Base-by-base conservation (phyloP, 2,888 invertebrate genomes). In the Aspidiotus destructor region DNA sequence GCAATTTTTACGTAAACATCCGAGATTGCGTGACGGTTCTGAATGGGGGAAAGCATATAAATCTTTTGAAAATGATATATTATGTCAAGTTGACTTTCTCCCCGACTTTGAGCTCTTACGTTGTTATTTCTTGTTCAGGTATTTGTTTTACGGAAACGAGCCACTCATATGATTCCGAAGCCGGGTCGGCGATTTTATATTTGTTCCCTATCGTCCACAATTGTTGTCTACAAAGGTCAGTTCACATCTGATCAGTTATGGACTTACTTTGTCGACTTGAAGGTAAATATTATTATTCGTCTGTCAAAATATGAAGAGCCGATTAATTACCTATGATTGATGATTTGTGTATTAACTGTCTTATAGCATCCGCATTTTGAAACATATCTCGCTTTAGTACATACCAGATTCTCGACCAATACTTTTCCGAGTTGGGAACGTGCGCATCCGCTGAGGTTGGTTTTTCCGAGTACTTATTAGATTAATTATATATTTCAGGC, bases 371-470 rank as follows among this genome's bases (percentile, higher is more conserved):
- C 89, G 1, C 83, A 85, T 73, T 99, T 90, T 80, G 89, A 93
- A 75, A 94, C 96, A 3, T 96, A 98, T 79, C 79, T 99, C 78
- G 94, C 98, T 55, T 79, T 99, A 77, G 96, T 99, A 8, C 99
- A 99, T 79, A 97, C 97, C 54, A 84, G 99, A 73, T 99, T 99
- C 82, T 98, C 98, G 13, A 99, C 99, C 72, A 99, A 99, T 80
- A 99, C 99, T 41, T 99, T 99, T 78, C 99, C 99, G 61, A 95
- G 93, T 77, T 99, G 99, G 99, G 97, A 98, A 79, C 83, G 98
- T 74, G 98, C 99, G 16, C 98, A 99, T 81, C 99, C 99, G 13
- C 82, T 97, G 75, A 87, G 97, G 90, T 70, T 28, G 44, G 28
- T 44, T 41, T 16, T 15, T 11, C 17, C 10, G 2, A 13, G 7